Percentiles rank a stretch among this genome's conserved stretches.
These are phyloP conservation scores for Chelonia mydas DNA, from an alignment of 2,797 vertebrate genomes.

Conservation along the genomic window DNA sequence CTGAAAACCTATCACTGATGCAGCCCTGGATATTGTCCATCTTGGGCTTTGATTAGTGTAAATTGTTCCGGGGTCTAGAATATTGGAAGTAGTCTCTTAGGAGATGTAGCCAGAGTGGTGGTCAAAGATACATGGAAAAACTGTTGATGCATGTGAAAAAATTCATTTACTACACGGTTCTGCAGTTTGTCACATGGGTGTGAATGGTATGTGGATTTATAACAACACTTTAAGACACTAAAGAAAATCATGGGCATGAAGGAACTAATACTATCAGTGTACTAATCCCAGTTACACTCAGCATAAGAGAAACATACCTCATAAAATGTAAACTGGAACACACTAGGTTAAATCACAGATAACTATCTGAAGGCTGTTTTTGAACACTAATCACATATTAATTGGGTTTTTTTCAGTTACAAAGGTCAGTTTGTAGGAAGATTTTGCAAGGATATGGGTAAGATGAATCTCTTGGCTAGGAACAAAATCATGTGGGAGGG, in stretches of 20 bases:
- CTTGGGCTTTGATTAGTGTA: slow-evolving; percentile 1
- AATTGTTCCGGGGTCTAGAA: slow-evolving; percentile 17
- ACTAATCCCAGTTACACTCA: neutral
- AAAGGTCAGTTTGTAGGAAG: slow-evolving; percentile 35
- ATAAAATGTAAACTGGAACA: neutral
- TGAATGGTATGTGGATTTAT: neutral
- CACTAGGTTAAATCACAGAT: neutral
- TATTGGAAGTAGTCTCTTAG: slow-evolving; percentile 21
- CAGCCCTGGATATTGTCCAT: neutral
- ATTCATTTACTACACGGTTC: slow-evolving; percentile 1
- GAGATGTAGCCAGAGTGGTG: slow-evolving; percentile 8
- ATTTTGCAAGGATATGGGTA: slow-evolving; percentile 44
- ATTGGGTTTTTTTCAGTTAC: slow-evolving; percentile 26
- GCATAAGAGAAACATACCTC: neutral
- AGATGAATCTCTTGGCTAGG: slow-evolving; percentile 16
- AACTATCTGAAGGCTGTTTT: slow-evolving; percentile 43
- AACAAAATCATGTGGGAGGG: slow-evolving; percentile 20
- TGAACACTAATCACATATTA: slow-evolving; percentile 35
- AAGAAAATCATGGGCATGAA: neutral
- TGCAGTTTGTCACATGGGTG: neutral
- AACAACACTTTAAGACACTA: neutral
- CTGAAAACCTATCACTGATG: neutral
- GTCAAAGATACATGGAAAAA: neutral
- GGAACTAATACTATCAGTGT: slow-evolving; percentile 8
- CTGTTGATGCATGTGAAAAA: neutral